Base-by-base conservation (phyloP, 1,140 invertebrate genomes). In the Cyphomyrmex costatus region DNA sequence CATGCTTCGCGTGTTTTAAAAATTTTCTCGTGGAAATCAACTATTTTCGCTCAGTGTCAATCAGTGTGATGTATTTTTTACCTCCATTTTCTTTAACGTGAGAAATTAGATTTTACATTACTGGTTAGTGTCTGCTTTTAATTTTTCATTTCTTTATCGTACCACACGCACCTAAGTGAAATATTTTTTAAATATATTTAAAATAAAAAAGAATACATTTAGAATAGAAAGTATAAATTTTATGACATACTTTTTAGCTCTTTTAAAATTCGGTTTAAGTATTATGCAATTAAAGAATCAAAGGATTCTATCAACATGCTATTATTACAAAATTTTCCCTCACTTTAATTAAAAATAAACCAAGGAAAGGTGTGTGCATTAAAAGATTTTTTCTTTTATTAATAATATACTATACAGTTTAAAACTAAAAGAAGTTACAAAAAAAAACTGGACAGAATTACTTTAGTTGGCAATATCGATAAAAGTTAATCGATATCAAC, bases 211-310 rank as follows among this genome's bases (percentile, higher is more conserved):
- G 30, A 71, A 51, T 19, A 30, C 12, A 21, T 73, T 73, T 30
- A 21, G 3, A 33, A n/a, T 51, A n/a, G 0, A 3, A 73, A 19
- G 14, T 30, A 73, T 33, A 10, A 30, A 53, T 30, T 53, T 53
- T 33, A 27, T 1, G 24, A n/a, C 21, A 27, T 16, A 51, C n/a
- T 51, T 30, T 53, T 6, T n/a, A 74, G 12, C 3, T 21, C 21
- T 16, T 36, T 16, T 6, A 24, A 76, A 76, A 58, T 56, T 71
- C 6, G 19, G 19, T 73, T 74, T 36, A 19, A 73, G 19, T 76
- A 58, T 2, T 36, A 60, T 19, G 33, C 6, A 51, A 24, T 76
- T 71, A 73, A 73, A 14, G 0, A 53, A 21, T 33, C 7, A 51
- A 73, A 24, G 24, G 21, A 19, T 30, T 71, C 14, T 53, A 53